A percentile compares a stretch with the other conserved stretches of the same genome.
Conservation (phyloP, 2,888 invertebrate species). For the Euspilapteryx auroguttella region DNA sequence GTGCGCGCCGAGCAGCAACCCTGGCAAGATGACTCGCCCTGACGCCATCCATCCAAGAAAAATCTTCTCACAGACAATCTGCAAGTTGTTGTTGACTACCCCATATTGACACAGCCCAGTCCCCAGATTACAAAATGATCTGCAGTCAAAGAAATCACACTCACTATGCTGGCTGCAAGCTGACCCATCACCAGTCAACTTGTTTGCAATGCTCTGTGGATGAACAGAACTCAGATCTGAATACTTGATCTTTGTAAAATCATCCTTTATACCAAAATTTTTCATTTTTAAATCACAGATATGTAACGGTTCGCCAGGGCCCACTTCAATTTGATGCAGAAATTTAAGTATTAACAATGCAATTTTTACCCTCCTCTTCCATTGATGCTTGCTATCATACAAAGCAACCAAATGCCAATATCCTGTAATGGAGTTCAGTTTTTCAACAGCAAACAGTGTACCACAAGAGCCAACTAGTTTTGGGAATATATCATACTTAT, state of each 20-base stretch:
- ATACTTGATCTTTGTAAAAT: slow-evolving; percentile 57
- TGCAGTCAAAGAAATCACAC: slow-evolving; percentile 70
- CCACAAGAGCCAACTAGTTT: slow-evolving; percentile 69
- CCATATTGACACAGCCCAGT: slow-evolving; percentile 53
- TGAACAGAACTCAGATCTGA: slow-evolving; percentile 67
- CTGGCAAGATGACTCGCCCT: slow-evolving; percentile 62
- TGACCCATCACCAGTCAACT: slow-evolving; percentile 37
- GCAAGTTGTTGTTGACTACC: slow-evolving; percentile 66
- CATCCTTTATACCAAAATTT: slow-evolving; percentile 64
- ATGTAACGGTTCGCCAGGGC: slow-evolving; percentile 62
- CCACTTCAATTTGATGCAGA: slow-evolving; percentile 58
- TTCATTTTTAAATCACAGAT: slow-evolving; percentile 70
- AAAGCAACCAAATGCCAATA: slow-evolving; percentile 50
- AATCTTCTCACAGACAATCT: slow-evolving; percentile 68
- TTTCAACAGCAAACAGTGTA: slow-evolving; percentile 66
- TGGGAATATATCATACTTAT: slow-evolving; percentile 65
- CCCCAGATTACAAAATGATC: slow-evolving; percentile 58
- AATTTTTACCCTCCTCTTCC: slow-evolving; percentile 57
- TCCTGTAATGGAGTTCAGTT: slow-evolving; percentile 56
- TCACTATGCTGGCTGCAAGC: slow-evolving; percentile 62
- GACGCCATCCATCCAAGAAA: slow-evolving; percentile 67
- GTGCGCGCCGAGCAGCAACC: slow-evolving; percentile 60
- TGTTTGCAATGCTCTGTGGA: slow-evolving; percentile 52
- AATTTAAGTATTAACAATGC: slow-evolving; percentile 65
- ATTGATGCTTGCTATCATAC: slow-evolving; percentile 55